These are phyloP conservation scores for Hirtodrosophila alboralis DNA, from an alignment of 2,888 invertebrate genomes.

Conservation along the genomic window DNA sequence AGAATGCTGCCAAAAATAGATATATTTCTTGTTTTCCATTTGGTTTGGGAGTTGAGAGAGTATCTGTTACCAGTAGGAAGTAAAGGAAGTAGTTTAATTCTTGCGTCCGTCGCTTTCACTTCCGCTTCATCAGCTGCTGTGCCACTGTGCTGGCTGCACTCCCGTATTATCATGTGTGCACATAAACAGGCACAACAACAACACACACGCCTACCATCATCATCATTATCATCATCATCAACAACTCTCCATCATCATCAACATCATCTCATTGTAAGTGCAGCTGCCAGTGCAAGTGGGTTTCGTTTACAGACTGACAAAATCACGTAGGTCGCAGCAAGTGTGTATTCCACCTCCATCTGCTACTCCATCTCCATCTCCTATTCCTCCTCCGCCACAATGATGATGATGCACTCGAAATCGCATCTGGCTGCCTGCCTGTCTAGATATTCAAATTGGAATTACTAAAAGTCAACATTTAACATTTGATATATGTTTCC, in stretches of 20 bases:
- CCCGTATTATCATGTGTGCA: slow-evolving; percentile 39
- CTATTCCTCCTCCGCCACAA: background rate
- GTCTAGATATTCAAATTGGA: slow-evolving; percentile 46
- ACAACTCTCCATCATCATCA: slow-evolving; percentile 15
- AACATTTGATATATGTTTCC: slow-evolving; percentile 53
- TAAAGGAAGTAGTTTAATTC: slow-evolving; percentile 65
- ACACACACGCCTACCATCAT: slow-evolving; percentile 29
- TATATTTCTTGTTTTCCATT: too few relatives aligned
- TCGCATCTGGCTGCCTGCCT: slow-evolving; percentile 6
- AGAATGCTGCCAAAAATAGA: slow-evolving; percentile 45
- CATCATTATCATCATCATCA: slow-evolving; percentile 20
- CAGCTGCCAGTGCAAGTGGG: slow-evolving; percentile 54
- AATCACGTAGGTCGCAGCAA: slow-evolving; percentile 46
- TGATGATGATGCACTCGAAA: slow-evolving; percentile 20
- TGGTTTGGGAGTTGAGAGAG: too few relatives aligned
- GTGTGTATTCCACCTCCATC: slow-evolving; percentile 35
- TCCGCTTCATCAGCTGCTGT: slow-evolving; percentile 71
- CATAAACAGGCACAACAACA: slow-evolving; percentile 8
- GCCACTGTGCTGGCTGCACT: too few relatives aligned
- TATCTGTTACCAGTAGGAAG: slow-evolving; percentile 31
- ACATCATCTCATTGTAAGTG: slow-evolving; percentile 16
- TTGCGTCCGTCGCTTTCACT: slow-evolving; percentile 70
- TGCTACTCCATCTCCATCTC: slow-evolving; percentile 19
- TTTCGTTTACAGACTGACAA: slow-evolving; percentile 47
- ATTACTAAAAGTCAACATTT: slow-evolving; percentile 41